phyloP scores from a whole-genome alignment of 2,113 vertebrate species.

The Trematocara macrostoma region DNA sequence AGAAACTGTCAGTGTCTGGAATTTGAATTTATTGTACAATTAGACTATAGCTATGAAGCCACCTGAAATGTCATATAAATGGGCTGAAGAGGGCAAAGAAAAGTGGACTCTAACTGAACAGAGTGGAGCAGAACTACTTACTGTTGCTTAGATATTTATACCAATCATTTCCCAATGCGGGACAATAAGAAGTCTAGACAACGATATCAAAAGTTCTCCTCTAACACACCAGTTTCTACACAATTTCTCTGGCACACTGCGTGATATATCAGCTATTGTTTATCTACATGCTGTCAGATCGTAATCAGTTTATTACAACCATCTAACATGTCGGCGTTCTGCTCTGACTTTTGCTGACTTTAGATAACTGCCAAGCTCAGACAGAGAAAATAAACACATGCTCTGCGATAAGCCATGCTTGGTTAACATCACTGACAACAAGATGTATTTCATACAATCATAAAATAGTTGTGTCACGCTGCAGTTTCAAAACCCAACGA shows the following conservation, averaged over 20 bases:
- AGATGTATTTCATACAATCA: not conserved
- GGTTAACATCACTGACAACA: constrained; percentile 18
- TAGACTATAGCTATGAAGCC: not conserved
- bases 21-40: not conserved
- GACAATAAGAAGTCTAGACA: not conserved
- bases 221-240: not conserved
- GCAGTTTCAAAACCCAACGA: constrained; percentile 11
- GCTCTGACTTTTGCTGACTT: constrained; percentile 10
- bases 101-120: not conserved
- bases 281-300: constrained; percentile 1
- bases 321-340: constrained; percentile 1
- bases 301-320: constrained; percentile 15
- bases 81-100: not conserved
- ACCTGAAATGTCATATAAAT: not conserved
- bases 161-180: not conserved
- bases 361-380: constrained; percentile 9
- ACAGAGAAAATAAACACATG: constrained; percentile 42
- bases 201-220: not conserved
- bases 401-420: constrained; percentile 27
- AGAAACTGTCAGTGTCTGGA: not conserved
- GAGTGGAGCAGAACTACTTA: not conserved
- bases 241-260: not conserved
- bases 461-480: not conserved
- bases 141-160: not conserved
- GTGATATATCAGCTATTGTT: not conserved